Conservation (phyloP, 2,888 invertebrate species). For the Lymantria monacha region DNA sequence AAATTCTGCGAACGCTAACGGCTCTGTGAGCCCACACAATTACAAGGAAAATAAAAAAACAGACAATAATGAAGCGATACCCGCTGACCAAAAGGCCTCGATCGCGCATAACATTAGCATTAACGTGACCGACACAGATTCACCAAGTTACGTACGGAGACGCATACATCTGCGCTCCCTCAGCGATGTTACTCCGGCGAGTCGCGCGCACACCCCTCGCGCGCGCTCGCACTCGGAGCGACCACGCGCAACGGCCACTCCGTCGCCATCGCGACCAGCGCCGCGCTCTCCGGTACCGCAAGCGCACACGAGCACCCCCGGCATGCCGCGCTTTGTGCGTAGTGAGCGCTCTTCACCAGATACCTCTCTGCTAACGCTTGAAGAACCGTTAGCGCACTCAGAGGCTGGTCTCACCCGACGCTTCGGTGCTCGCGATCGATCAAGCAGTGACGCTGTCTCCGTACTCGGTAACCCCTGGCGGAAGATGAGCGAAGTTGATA, state of each 20-base stretch:
- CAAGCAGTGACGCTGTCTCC: slow-evolving; percentile 31
- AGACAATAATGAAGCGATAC: slow-evolving; percentile 39
- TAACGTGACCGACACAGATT: slow-evolving; percentile 71
- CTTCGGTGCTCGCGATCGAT: slow-evolving; percentile 27
- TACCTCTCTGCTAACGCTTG: slow-evolving; percentile 42
- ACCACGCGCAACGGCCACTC: slow-evolving; percentile 52
- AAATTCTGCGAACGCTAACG: slow-evolving; percentile 52
- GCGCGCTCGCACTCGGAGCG: slow-evolving; percentile 70
- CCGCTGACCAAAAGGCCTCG: slow-evolving; percentile 33
- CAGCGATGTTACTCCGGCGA: slow-evolving; percentile 71
- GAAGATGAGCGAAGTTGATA: slow-evolving; percentile 60
- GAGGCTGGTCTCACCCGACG: slow-evolving; percentile 17
- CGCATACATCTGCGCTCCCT: slow-evolving; percentile 72
- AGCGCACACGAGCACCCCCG: slow-evolving; percentile 15
- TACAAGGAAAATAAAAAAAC: slow-evolving; percentile 43
- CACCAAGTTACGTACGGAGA: slow-evolving; percentile 64
- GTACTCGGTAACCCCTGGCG: slow-evolving; percentile 59
- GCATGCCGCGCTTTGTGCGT: slow-evolving; percentile 38
- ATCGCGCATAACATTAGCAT: slow-evolving; percentile 67
- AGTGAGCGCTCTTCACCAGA: slow-evolving; percentile 51
- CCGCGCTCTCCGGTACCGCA: slow-evolving; percentile 29
- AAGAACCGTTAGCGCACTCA: slow-evolving; percentile 17
- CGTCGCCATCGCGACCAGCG: slow-evolving; percentile 36
- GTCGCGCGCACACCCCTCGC: slow-evolving; percentile 60
- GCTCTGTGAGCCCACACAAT: slow-evolving; percentile 50